Percentiles rank a stretch among this genome's conserved stretches.
Evolutionary conservation across 2,113 vertebrate genomes (phyloP).

Genomic region (Corydoras sp.): DNA sequence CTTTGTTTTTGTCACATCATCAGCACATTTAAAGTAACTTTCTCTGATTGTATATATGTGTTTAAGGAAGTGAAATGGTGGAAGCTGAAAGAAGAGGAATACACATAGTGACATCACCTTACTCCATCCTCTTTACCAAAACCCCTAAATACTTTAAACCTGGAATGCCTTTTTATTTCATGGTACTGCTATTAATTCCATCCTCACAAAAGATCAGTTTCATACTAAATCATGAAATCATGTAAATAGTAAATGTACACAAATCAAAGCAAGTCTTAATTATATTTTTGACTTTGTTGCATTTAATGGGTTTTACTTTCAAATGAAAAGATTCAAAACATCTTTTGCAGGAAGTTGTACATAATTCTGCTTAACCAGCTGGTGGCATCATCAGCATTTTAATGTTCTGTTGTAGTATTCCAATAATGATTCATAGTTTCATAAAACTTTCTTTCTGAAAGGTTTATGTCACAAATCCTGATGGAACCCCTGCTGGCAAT

Average conservation of each 20-base stretch:
- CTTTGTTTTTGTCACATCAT: no score
- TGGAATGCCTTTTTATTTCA: slow-evolving; percentile 77
- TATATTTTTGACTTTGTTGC: no score
- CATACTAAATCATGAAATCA: not conserved
- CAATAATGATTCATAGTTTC: not conserved
- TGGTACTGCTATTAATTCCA: slow-evolving; percentile 55
- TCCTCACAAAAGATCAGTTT: no score
- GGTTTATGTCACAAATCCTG: slow-evolving; percentile 68
- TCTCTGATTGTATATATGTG: not conserved
- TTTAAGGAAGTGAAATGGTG: slow-evolving; percentile 84
- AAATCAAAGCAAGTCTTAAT: not conserved
- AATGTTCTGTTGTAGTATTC: not conserved
- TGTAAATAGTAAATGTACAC: not conserved
- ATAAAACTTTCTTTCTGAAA: slow-evolving; percentile 22
- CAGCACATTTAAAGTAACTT: no score
- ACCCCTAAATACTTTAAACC: slow-evolving; percentile 85
- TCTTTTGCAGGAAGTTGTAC: no score
- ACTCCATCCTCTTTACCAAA: slow-evolving; percentile 76
- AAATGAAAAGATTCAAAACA: no score
- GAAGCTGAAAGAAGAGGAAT: slow-evolving; percentile 69
- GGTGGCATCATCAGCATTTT: no score
- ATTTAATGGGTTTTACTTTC: no score
- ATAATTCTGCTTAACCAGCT: no score
- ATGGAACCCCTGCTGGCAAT: slow-evolving; percentile 58
- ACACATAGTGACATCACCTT: slow-evolving; percentile 77